Conservation (phyloP, 2,113 vertebrate genomes). For the Otolemur garnettii region DNA sequence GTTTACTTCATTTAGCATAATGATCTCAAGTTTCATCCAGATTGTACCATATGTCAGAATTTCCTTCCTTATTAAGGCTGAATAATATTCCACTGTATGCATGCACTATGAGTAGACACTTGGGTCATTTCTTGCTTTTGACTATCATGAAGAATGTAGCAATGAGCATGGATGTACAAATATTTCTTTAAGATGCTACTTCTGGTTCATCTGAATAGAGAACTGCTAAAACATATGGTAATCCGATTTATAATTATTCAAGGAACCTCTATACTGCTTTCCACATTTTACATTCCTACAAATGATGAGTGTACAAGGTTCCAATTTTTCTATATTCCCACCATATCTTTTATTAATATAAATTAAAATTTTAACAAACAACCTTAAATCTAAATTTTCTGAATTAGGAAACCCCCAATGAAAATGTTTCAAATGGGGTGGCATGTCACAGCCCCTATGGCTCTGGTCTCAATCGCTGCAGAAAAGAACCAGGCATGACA, state of each 20-base stretch:
- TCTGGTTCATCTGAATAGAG: background rate
- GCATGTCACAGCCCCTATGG: too few relatives aligned
- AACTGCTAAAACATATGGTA: background rate
- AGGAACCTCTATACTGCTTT: background rate
- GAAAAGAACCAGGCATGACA: too few relatives aligned
- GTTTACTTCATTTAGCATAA: background rate
- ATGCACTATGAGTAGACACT: background rate
- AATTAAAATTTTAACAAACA: background rate
- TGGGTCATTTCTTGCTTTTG: background rate
- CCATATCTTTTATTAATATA: background rate
- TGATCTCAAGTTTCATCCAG: background rate
- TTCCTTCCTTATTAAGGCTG: background rate
- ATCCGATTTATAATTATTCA: background rate
- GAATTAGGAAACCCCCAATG: background rate
- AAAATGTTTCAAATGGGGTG: background rate
- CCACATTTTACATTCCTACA: background rate
- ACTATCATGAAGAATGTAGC: background rate
- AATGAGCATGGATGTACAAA: background rate
- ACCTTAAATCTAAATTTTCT: background rate
- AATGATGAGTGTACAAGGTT: background rate
- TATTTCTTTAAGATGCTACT: background rate
- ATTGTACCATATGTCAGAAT: background rate
- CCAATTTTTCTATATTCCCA: background rate
- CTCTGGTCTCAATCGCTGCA: too few relatives aligned
- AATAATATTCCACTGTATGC: background rate